Evolutionary conservation across 2,888 invertebrate species (phyloP).

Genomic region (Cantharis rustica): DNA sequence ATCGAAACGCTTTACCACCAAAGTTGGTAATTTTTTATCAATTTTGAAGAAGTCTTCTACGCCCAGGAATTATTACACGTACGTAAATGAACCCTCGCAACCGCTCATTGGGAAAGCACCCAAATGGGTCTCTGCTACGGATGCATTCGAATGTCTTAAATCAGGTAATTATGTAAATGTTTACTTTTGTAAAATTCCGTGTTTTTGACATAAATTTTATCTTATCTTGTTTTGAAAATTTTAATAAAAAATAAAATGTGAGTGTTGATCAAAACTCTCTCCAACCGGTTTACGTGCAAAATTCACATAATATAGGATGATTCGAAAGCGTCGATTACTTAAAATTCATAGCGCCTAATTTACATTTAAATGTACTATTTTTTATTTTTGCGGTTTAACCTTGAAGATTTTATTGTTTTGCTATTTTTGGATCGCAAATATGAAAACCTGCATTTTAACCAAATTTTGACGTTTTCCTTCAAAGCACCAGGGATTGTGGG

Average conservation of each 20-base stretch:
- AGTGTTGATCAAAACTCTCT: not conserved
- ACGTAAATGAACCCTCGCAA: constrained; percentile 80
- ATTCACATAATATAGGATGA: not conserved
- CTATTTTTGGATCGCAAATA: too few species aligned
- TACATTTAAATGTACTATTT: too few species aligned
- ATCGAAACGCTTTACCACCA: constrained; percentile 40
- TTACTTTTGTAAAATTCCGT: not conserved
- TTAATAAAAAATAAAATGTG: not conserved
- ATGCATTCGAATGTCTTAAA: constrained; percentile 78
- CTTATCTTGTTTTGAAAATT: too few species aligned
- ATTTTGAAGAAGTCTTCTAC: constrained; percentile 39
- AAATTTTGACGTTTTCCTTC: too few species aligned
- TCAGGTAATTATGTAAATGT: constrained; percentile 68
- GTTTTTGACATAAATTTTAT: not conserved
- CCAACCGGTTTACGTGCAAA: too few species aligned
- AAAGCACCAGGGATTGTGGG: too few species aligned
- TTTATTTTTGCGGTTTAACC: too few species aligned
- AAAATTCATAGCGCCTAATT: too few species aligned
- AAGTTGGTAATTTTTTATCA: constrained; percentile 43
- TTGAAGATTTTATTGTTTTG: too few species aligned
- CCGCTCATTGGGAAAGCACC: constrained; percentile 75
- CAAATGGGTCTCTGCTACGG: constrained; percentile 76
- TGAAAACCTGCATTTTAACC: too few species aligned
- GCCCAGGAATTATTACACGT: constrained; percentile 72
- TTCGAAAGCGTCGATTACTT: not conserved